Base-by-base conservation (phyloP, 2,113 vertebrate genomes). In the Lutjanus erythropterus region DNA sequence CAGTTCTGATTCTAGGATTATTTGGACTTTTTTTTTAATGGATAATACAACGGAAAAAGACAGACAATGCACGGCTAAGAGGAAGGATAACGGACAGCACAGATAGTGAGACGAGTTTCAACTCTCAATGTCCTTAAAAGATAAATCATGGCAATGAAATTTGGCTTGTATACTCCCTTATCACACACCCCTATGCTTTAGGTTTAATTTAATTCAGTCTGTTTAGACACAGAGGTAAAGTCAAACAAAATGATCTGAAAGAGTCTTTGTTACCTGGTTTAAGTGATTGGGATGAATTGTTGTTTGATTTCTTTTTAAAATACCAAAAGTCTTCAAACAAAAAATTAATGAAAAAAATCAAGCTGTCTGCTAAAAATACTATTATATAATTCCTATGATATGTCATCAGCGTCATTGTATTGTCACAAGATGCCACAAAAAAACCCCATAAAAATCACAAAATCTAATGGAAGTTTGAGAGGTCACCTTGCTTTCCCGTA, bases 131-230 rank as follows among this genome's bases (percentile, higher is more conserved):
- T 66, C 55, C 67, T 75, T 68, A 27, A 61, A 35, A 21, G 18
- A 66, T 39, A 58, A 66, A 75, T 66, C 15, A 75, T 39, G 41
- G 6, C 42, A 47, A 37, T 23, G 31, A 37, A 52, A 59, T 58
- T 44, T 23, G 21, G 25, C 18, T 52, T 52, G 52, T 53, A 2
- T 18, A 5, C 37, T 69, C 12, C 2, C 42, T 74, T 65, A 53
- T 80, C 65, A 58, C 42, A 65, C 70, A 44, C 27, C 3, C n/a
- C 55, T 23, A 60, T 23, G 29, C 27, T 60, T 44, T 23, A 33
- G 16, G 3, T 69, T 56, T n/a, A 42, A 62, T 42, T 53, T 37
- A 44, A 62, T 70, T 75, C 64, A 25, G 9, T 64, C 39, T 12
- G 5, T 80, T 49, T 49, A 49, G 1, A 42, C 21, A 68, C 5